phyloP scores from a whole-genome alignment of 1,140 invertebrate genomes.

The Ptiloglossa arizonensis region DNA sequence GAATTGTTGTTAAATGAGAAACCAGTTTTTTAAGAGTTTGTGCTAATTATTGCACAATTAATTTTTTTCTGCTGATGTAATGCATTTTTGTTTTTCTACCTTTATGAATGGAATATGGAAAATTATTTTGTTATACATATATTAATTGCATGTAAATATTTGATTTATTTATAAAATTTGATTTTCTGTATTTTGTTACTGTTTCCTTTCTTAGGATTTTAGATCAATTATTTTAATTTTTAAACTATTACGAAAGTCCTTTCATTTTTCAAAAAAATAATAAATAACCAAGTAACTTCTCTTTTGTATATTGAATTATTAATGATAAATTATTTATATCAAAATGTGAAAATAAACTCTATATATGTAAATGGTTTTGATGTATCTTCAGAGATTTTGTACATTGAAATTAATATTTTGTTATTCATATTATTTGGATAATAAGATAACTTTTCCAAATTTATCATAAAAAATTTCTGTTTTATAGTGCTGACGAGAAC shows the following conservation, averaged over 20 bases:
- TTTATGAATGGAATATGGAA: not conserved
- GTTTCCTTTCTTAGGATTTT: conserved; percentile 8
- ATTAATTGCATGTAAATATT: conserved; percentile 11
- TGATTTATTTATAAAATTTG: conserved; percentile 45
- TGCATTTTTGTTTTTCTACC: not conserved
- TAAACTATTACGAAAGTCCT: not conserved
- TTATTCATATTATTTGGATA: not conserved
- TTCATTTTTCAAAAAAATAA: not conserved
- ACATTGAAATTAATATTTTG: conserved; percentile 2
- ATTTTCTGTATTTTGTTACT: conserved; percentile 16
- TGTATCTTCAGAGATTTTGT: conserved; percentile 52
- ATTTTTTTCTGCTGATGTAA: conserved; percentile 43
- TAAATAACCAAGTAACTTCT: conserved; percentile 6
- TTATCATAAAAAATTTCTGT: not conserved
- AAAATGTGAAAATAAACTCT: conserved; percentile 64
- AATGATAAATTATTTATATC: conserved; percentile 5
- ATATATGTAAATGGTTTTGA: conserved; percentile 43
- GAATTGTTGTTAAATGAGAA: conserved; percentile 43
- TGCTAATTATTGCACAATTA: conserved; percentile 52
- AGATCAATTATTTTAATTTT: conserved; percentile 28
- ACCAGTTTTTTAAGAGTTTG: conserved; percentile 47
- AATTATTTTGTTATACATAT: not conserved
- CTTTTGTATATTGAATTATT: not conserved
- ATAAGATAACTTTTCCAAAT: not conserved
- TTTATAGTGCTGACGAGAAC: not conserved